Conservation (phyloP, 1,140 invertebrate genomes). For the Aphelinus atriplicis region DNA sequence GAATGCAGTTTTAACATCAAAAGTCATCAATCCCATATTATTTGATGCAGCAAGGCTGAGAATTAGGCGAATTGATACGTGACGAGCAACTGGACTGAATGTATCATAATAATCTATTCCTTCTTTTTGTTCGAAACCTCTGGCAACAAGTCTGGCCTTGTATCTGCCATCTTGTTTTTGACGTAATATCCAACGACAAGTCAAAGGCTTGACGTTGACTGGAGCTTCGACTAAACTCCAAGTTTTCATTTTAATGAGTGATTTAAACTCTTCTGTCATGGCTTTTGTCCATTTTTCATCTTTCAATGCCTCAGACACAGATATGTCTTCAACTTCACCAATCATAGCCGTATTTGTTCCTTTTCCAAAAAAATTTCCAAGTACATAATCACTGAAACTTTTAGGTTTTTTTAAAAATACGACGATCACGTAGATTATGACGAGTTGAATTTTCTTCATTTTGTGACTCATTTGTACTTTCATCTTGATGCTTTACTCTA, state of each 20-base stretch:
- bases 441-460: not conserved
- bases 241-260: not conserved
- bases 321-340: not conserved
- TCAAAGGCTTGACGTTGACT: not conserved
- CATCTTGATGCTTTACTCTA: not conserved
- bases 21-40: not conserved
- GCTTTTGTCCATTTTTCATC: not conserved
- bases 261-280: not conserved
- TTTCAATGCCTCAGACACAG: not conserved
- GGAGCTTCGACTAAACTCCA: not conserved
- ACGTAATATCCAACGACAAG: no score
- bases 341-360: not conserved
- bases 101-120: constrained; percentile 11
- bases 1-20: constrained; percentile 21
- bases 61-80: constrained; percentile 29
- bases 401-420: not conserved
- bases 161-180: no score
- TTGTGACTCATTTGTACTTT: not conserved
- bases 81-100: not conserved
- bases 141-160: not conserved
- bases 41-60: constrained; percentile 37
- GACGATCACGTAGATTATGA: not conserved
- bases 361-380: no score
- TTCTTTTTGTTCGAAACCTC: not conserved
- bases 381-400: not conserved